Conservation (phyloP, 1,140 invertebrate genomes). For the Muscidifurax raptorellus region DNA sequence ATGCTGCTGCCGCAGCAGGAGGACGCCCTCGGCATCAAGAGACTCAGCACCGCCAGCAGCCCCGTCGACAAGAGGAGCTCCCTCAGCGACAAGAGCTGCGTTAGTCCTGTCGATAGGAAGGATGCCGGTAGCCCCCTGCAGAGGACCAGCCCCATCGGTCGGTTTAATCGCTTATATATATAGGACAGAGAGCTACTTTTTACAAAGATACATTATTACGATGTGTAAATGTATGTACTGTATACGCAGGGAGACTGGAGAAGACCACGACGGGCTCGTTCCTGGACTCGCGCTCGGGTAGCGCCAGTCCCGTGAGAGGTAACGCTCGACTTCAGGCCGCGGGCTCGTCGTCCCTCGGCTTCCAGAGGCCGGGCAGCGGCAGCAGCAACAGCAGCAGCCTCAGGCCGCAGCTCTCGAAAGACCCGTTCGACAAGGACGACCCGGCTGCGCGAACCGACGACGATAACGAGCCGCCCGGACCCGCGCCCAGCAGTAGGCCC, state of each 20-base stretch:
- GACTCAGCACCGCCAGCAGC: conserved; percentile 69
- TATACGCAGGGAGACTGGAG: conserved; percentile 57
- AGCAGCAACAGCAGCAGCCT: conserved; percentile 41
- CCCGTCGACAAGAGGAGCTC: conserved; percentile 72
- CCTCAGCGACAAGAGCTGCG: conserved; percentile 69
- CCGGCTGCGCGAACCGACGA: conserved; percentile 67
- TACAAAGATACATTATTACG: too few relatives aligned
- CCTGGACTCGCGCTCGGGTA: conserved; percentile 71
- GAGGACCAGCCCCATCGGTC: conserved; percentile 69
- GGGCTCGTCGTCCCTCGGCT: conserved; percentile 35
- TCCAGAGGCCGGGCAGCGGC: not conserved
- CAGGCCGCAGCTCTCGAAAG: conserved; percentile 67
- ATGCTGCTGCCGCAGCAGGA: not conserved
- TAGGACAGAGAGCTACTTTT: too few relatives aligned
- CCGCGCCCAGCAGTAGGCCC: conserved; percentile 72
- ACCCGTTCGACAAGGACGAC: conserved; percentile 63
- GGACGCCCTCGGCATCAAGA: conserved; percentile 54
- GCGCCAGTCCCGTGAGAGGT: conserved; percentile 66
- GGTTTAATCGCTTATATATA: conserved; percentile 9
- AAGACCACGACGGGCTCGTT: conserved; percentile 70
- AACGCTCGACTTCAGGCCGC: conserved; percentile 60
- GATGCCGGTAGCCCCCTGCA: conserved; percentile 66
- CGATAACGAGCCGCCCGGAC: conserved; percentile 74
- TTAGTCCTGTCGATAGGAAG: conserved; percentile 70
- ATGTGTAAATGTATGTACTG: too few relatives aligned